Evolutionary conservation across 2,888 invertebrate genomes (phyloP), one percentile per base, ranked within the genome.

Genomic region (Notodonta dromedarius): DNA sequence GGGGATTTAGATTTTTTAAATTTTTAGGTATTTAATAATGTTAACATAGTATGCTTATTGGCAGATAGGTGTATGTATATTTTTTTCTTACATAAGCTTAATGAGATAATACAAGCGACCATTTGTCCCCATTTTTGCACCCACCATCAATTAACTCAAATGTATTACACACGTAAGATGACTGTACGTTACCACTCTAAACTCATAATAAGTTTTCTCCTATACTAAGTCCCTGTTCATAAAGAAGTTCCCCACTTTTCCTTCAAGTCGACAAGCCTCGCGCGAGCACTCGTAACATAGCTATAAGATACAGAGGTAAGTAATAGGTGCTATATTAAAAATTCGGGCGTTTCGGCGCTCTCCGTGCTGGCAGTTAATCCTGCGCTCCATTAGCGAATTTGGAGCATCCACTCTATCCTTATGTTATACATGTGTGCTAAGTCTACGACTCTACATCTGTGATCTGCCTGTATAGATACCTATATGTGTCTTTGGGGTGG

Each of bases 311-410:
- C 35, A 24, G 3, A n/a, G 46, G 46, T 46, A 46, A n/a, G 42
- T 46, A 46, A 13, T 12, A 40, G 40, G 40, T n/a, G 2, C 24
- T 24, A 66, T 69, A 70, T 76, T 74, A 76, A 76, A 76, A 77
- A 71, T 65, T n/a, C 60, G 60, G 44, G 56, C n/a, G 56, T 12
- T 13, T 53, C 66, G 62, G 59, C 61, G 56, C 40, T 61, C 50
- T 57, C 40, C 50, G 63, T 66, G 69, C 68, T 70, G 58, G 59
- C 48, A 64, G 71, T 73, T 76, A 32, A 74, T 81, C 74, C 62
- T 74, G 61, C 69, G 74, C 80, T 81, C 66, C 80, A 83, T 85
- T 84, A 85, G 74, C 70, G 63, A 79, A 79, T 70, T 79, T 78
- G 62, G 64, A 66, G 40, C 56, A 9, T 11, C 42, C 42, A 3